phyloP scores from a whole-genome alignment of 2,113 vertebrate species.

The Tenrec ecaudatus region DNA sequence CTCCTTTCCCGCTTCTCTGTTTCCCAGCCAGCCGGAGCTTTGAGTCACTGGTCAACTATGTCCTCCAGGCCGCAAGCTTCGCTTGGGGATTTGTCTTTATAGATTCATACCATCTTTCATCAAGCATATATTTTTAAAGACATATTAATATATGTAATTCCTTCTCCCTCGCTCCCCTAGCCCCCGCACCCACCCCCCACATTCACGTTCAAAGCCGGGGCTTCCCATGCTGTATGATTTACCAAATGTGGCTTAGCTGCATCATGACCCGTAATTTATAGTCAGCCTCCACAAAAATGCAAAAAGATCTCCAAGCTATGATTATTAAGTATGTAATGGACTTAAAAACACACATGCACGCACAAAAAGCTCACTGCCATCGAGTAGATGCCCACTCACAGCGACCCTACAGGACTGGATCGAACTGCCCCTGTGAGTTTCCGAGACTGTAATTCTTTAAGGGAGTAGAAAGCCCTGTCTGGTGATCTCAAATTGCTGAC shows the following conservation, averaged over 20 bases:
- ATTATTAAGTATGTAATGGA: slow-evolving; percentile 79
- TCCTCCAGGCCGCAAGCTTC: slow-evolving; percentile 46
- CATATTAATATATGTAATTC: slow-evolving; percentile 50
- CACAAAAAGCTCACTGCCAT: too few species aligned
- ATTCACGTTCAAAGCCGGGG: slow-evolving; percentile 36
- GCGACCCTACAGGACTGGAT: too few species aligned
- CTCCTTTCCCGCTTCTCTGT: neutral
- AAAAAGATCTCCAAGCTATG: slow-evolving; percentile 78
- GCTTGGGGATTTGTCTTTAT: slow-evolving; percentile 63
- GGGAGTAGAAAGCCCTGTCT: too few species aligned
- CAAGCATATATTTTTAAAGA: slow-evolving; percentile 66
- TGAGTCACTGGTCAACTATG: slow-evolving; percentile 63
- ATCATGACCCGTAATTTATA: slow-evolving; percentile 70
- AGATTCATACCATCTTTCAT: slow-evolving; percentile 67
- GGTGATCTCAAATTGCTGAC: too few species aligned
- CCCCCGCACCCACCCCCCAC: too few species aligned
- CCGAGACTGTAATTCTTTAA: too few species aligned
- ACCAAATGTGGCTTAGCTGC: slow-evolving; percentile 67
- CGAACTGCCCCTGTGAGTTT: too few species aligned
- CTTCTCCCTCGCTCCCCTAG: neutral
- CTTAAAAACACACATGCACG: too few species aligned
- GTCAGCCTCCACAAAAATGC: slow-evolving; percentile 56
- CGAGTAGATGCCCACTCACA: too few species aligned
- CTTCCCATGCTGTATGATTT: slow-evolving; percentile 76
- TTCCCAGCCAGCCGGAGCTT: neutral